Evolutionary conservation across 2,888 invertebrate species (phyloP).

Genomic region (Graphium colonna): DNA sequence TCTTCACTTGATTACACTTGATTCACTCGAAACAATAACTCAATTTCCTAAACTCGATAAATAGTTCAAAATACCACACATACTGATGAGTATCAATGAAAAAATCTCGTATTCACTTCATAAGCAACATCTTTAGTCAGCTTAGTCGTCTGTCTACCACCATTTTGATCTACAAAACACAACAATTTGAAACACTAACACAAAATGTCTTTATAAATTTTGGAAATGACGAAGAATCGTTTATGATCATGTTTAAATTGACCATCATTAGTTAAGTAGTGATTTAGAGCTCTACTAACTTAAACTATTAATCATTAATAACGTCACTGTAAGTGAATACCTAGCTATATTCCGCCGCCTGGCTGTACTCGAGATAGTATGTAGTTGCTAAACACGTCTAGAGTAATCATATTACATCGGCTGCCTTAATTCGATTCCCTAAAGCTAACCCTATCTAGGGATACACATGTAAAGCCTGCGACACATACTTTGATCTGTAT

Average conservation of each 20-base stretch:
- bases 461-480: too few species aligned
- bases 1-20: background rate
- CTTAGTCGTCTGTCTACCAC: constrained; percentile 20
- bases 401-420: background rate
- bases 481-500: too few species aligned
- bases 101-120: background rate
- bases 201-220: constrained; percentile 3
- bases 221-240: constrained; percentile 16
- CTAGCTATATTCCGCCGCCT: background rate
- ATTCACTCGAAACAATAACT: background rate
- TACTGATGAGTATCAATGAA: background rate
- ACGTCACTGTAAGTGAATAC: background rate
- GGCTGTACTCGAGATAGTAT: background rate
- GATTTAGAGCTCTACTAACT: background rate
- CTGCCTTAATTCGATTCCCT: background rate
- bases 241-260: too few species aligned
- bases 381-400: background rate
- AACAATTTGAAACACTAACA: constrained; percentile 8
- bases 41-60: background rate
- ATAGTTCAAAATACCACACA: background rate
- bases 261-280: background rate
- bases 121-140: too few species aligned
- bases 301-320: background rate
- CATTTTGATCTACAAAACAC: constrained; percentile 15
- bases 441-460: background rate